Evolutionary conservation across 1,140 invertebrate genomes (phyloP).

Genomic region (Drosophila watanabei): DNA sequence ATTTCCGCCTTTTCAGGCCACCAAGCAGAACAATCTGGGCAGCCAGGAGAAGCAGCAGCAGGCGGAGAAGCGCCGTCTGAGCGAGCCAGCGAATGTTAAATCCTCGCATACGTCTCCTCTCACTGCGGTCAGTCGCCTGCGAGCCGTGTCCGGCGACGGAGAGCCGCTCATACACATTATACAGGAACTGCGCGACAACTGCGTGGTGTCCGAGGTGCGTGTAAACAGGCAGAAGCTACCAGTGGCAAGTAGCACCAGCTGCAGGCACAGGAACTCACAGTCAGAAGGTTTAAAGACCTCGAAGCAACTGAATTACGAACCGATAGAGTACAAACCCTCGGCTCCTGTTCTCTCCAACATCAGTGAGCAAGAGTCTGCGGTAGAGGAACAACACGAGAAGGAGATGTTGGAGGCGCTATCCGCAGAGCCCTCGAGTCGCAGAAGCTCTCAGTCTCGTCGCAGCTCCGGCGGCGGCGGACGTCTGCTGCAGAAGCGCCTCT

Average conservation of each 20-base stretch:
- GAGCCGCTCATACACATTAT: conserved; percentile 82
- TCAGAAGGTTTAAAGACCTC: background rate
- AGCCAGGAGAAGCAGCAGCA: conserved; percentile 29
- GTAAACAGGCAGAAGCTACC: conserved; percentile 71
- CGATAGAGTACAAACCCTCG: conserved; percentile 47
- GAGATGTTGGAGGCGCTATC: conserved; percentile 2
- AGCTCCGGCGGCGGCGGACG: conserved; percentile 58
- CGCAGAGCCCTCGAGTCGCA: conserved; percentile 20
- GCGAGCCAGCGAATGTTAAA: conserved; percentile 22
- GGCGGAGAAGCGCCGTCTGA: conserved; percentile 19
- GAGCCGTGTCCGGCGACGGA: conserved; percentile 44
- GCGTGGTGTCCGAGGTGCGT: conserved; percentile 79
- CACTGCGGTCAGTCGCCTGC: conserved; percentile 71
- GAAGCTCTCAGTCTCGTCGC: conserved; percentile 36
- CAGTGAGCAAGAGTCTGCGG: conserved; percentile 60
- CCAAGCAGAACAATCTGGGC: conserved; percentile 46
- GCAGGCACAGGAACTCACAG: conserved; percentile 6
- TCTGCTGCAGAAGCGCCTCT: conserved; percentile 72
- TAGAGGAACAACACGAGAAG: conserved; percentile 43
- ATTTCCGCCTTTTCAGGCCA: conserved; percentile 19
- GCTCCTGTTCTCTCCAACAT: conserved; percentile 68
- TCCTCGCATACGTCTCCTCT: conserved; percentile 22
- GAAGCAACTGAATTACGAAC: conserved; percentile 16
- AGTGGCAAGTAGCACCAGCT: background rate
- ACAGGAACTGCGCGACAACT: conserved; percentile 79